Evolutionary conservation across 2,888 invertebrate species (phyloP).

Genomic region (Eupithecia abbreviata): DNA sequence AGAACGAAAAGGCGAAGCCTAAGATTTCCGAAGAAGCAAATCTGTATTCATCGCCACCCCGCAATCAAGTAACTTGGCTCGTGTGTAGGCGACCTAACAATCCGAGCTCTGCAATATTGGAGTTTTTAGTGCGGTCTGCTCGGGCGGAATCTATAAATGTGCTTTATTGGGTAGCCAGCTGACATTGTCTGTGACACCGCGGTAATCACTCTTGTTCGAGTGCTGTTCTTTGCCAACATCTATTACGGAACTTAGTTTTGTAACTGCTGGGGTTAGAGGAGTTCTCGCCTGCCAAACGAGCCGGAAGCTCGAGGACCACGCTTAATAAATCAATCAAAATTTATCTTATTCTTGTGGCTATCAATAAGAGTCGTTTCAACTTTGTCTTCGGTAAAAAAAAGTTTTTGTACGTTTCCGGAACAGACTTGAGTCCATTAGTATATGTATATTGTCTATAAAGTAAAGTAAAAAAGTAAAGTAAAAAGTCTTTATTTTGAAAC

Average conservation of each 20-base stretch:
- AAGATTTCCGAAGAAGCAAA: background rate
- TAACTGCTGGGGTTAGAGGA: constrained; percentile 14
- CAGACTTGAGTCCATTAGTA: background rate
- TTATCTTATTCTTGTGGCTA: constrained; percentile 8
- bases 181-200: constrained; percentile 49
- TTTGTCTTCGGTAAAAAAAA: background rate
- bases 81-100: constrained; percentile 12
- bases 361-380: background rate
- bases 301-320: constrained; percentile 1
- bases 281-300: constrained; percentile 5
- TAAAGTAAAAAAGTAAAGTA: no score
- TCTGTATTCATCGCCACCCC: background rate
- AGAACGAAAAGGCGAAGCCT: background rate
- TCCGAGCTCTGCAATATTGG: constrained; percentile 40
- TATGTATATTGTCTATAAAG: background rate
- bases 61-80: constrained; percentile 18
- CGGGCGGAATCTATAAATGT: constrained; percentile 51
- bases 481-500: no score
- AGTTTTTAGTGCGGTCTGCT: constrained; percentile 41
- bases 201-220: constrained; percentile 39
- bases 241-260: constrained; percentile 24
- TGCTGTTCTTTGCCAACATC: constrained; percentile 37
- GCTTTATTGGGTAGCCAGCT: constrained; percentile 51
- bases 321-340: constrained; percentile 8
- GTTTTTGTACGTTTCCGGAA: constrained; percentile 3